Base-by-base conservation (phyloP, 2,113 vertebrate species). In the Sylvia atricapilla region DNA sequence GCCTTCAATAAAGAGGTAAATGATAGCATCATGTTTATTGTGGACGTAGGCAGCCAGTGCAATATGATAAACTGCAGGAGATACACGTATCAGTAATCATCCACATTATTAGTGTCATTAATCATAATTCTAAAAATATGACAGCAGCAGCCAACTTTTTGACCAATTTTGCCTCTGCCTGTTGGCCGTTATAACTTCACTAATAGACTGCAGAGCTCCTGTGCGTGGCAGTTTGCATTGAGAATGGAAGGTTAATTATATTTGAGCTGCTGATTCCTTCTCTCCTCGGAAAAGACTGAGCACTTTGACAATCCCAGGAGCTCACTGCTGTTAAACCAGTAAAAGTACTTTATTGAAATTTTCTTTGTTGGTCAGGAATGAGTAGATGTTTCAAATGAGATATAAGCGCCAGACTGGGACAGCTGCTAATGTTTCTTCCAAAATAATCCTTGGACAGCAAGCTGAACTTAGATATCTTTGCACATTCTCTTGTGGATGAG, bases 181-280 rank as follows among this genome's bases (percentile, higher is more conserved):
- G 96, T 98, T 97, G 97, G 98, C 97, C 98, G 98, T 99, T 99
- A 98, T 97, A 97, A 98, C 97, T 98, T 98, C 96, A 86, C 98
- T 98, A 97, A 98, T 98, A 98, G 97, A 97, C 98, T 96, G 97
- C 97, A 83, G 94, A 93, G 97, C 98, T 98, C 98, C 98, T 97
- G 95, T 98, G 98, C 62, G 97, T 98, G 98, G 98, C 98, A 97
- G 98, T 98, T 98, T 98, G 97, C 98, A 98, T 97, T 97, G 98
- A 98, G 98, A 98, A 98, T 98, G 98, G 98, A 99, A 99, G 98
- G 98, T 99, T 99, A 99, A 99, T 99, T 99, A 99, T 98, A 98
- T 99, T 98, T 98, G 98, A 98, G 98, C 98, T 98, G 97, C 98
- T 98, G 98, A 98, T 98, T 98, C 98, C 97, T 98, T 98, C 96